phyloP scores from a whole-genome alignment of 1,140 invertebrate genomes.

The Brachionus sp. region DNA sequence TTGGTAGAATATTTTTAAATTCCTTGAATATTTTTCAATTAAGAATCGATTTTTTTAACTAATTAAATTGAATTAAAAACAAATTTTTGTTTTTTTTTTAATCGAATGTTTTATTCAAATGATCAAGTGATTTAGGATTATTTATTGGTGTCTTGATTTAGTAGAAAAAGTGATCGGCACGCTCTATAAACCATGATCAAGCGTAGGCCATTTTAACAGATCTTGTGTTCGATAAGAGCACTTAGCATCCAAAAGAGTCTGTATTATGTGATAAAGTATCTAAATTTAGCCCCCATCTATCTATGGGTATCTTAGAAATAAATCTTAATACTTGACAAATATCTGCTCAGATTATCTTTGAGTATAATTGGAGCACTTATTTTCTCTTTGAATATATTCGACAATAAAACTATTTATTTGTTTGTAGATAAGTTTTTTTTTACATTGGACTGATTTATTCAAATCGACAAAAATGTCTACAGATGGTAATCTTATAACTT shows the following conservation, averaged over 20 bases:
- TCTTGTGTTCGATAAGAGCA: not conserved
- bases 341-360: not conserved
- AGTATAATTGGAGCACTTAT: not conserved
- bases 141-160: not conserved
- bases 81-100: not conserved
- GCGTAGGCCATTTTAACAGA: not conserved
- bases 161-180: not conserved
- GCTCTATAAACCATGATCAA: not conserved
- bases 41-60: not conserved
- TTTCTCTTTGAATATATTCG: not conserved
- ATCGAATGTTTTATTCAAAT: not conserved
- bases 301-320: not conserved
- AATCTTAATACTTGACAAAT: not conserved
- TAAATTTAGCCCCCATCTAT: not conserved
- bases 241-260: not conserved
- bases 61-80: not conserved
- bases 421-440: not conserved
- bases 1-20: not conserved
- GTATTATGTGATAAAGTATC: not conserved
- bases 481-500: not conserved
- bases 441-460: not conserved
- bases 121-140: not conserved
- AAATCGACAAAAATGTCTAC: not conserved
- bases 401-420: not conserved
- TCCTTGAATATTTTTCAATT: not conserved